Conservation (phyloP, 2,113 vertebrate genomes). For the Piaya cayana region DNA sequence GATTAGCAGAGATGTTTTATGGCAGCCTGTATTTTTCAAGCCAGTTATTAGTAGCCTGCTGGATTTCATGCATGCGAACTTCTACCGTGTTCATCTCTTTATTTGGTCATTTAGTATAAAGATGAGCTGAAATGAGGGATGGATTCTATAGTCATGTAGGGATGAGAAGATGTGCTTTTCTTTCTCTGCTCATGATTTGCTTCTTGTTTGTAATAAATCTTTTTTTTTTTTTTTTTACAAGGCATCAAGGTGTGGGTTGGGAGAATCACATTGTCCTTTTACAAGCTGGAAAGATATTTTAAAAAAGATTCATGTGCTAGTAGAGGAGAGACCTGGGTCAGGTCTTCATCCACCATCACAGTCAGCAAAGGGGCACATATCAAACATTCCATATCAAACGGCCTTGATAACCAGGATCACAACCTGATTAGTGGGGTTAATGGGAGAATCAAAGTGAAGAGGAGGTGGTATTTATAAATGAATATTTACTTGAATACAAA, state of each 20-base stretch:
- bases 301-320: background rate
- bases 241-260: background rate
- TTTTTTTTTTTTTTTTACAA: background rate
- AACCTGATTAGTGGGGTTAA: background rate
- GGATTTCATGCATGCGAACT: background rate
- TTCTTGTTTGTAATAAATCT: background rate
- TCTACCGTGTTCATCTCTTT: background rate
- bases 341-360: background rate
- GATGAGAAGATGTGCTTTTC: background rate
- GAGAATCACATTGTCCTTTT: background rate
- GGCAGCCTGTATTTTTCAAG: rapidly evolving
- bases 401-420: background rate
- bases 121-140: background rate
- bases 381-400: background rate
- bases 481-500: background rate
- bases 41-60: background rate
- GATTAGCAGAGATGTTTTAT: background rate
- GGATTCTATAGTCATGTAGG: background rate
- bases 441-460: background rate
- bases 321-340: background rate
- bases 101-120: background rate
- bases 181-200: background rate
- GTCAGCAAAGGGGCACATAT: background rate
- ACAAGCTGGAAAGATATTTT: background rate
- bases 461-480: background rate